Conservation (phyloP, 1,140 invertebrate genomes). For the Ptiloglossa arizonensis region DNA sequence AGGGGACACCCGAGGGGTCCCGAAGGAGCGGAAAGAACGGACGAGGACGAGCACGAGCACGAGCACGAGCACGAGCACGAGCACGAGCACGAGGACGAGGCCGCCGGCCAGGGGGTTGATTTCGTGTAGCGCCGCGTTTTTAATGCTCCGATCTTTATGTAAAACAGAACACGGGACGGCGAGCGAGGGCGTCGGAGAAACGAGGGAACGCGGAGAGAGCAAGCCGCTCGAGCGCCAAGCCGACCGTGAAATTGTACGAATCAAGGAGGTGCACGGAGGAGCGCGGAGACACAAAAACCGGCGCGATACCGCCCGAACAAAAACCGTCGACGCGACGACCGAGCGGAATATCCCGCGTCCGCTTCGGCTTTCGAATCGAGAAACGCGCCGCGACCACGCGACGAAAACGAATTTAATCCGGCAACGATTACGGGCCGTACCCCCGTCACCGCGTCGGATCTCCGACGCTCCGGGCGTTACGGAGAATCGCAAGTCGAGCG, state of each 20-base stretch:
- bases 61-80: too few species aligned
- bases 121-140: conserved; percentile 75
- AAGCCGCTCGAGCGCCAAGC: conserved; percentile 71
- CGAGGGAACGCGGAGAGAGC: neutral
- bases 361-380: conserved; percentile 28
- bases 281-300: conserved; percentile 71
- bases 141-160: conserved; percentile 80
- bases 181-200: neutral
- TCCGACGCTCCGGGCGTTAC: conserved; percentile 36
- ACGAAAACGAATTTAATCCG: conserved; percentile 63
- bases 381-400: neutral
- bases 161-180: conserved; percentile 65
- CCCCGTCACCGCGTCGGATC: conserved; percentile 2
- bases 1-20: neutral
- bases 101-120: conserved; percentile 63
- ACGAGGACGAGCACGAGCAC: conserved; percentile 16
- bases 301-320: conserved; percentile 49
- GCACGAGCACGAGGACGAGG: too few species aligned
- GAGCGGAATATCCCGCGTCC: conserved; percentile 26
- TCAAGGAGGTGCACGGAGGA: conserved; percentile 68
- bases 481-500: conserved; percentile 17
- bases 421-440: conserved; percentile 34
- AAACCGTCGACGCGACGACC: conserved; percentile 33
- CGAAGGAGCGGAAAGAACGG: conserved; percentile 6
- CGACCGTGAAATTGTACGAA: conserved; percentile 79